Percentiles rank a stretch among this genome's conserved stretches.
Evolutionary conservation across 2,888 invertebrate genomes (phyloP).

Genomic region (Yponomeuta malinellus): DNA sequence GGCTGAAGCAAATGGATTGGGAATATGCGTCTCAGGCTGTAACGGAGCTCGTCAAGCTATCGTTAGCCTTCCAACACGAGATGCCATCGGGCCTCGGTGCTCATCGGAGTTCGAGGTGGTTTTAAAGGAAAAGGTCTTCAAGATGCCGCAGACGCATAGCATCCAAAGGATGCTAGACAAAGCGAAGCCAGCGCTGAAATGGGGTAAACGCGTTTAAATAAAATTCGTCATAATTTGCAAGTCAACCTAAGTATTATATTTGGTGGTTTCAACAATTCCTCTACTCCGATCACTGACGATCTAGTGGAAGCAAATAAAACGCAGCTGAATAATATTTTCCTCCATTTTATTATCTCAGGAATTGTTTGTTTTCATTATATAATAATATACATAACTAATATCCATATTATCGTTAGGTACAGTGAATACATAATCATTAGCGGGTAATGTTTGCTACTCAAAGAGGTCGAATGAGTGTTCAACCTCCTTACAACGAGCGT

Average conservation of each 20-base stretch:
- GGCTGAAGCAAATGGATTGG: constrained; percentile 45
- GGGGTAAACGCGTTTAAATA: no score
- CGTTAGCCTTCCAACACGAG: constrained; percentile 35
- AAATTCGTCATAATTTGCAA: no score
- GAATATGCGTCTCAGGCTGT: constrained; percentile 41
- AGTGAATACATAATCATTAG: constrained; percentile 57
- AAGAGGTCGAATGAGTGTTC: constrained; percentile 29
- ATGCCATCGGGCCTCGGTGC: constrained; percentile 26
- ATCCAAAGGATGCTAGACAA: constrained; percentile 18
- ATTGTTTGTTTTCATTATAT: constrained; percentile 68
- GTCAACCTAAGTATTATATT: neutral
- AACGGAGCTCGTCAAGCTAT: constrained; percentile 45
- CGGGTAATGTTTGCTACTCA: constrained; percentile 60
- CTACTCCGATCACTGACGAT: no score
- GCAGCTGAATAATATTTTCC: constrained; percentile 45
- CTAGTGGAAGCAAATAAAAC: neutral
- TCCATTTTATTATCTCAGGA: constrained; percentile 63
- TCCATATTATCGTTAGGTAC: constrained; percentile 50
- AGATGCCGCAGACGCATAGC: constrained; percentile 17
- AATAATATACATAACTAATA: constrained; percentile 45
- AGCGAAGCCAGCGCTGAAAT: constrained; percentile 23
- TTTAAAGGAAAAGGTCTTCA: constrained; percentile 24
- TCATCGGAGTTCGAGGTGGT: constrained; percentile 32
- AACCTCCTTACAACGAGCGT: neutral
- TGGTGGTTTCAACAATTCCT: no score